Evolutionary conservation across 2,888 invertebrate genomes (phyloP), one percentile per base, ranked within the genome.

Genomic region (Busseola fusca): DNA sequence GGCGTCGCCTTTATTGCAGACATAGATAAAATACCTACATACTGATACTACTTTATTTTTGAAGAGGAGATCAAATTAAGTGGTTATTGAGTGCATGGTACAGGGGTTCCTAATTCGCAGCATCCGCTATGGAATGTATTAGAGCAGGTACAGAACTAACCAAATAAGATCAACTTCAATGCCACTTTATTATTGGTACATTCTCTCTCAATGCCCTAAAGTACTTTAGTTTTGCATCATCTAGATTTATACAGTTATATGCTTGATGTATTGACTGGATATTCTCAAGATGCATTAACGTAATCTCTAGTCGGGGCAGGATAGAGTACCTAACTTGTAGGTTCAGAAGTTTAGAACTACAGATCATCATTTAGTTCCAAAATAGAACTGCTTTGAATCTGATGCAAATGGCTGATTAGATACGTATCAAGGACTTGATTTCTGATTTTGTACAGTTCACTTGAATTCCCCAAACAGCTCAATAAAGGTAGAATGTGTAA

Each of bases 231-330:
- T 79, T 71, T 73, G 72, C 59, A 81, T 81, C 57, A 84, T 78
- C 70, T 82, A 78, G 75, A 84, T 80, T 76, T 81, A 79, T 76
- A 80, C 80, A 78, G 71, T 68, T 73, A 76, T 64, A 66, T 62
- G 71, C 65, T 79, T 78, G 76, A 77, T 79, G 74, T 76, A 76
- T 69, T 74, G 80, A 73, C 79, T 86, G 91, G 88, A 84, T 88
- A 89, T 82, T 83, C 80, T 91, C 90, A 90, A 87, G 79, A 85
- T 87, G 83, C 86, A 87, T 87, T 87, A 85, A 76, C 70, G 72
- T 69, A 79, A 83, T 83, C 83, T 78, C 57, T 56, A 74, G 66
- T 56, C n/a, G 7, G 59, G 52, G 56, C 56, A 60, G 48, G 76
- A 66, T 76, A 64, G 40, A 74, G 48, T 57, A 66, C 60, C 42